Evolutionary conservation across 2,888 invertebrate species (phyloP).

Genomic region (Synergus itoensis): DNA sequence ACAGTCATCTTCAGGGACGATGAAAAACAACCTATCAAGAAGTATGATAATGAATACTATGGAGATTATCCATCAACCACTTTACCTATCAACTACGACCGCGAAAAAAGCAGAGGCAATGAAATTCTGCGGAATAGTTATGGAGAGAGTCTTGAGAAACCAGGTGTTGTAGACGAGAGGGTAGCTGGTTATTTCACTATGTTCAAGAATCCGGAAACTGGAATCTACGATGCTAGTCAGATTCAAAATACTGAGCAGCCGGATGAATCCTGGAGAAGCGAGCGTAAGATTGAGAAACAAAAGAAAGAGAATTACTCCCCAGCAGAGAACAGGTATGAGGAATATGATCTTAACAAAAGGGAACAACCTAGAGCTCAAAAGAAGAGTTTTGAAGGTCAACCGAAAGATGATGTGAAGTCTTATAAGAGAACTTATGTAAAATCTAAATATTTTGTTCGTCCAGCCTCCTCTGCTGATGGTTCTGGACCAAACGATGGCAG

Average conservation of each 20-base stretch:
- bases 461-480: background rate
- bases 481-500: background rate
- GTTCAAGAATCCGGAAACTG: slow-evolving; percentile 64
- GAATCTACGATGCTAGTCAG: slow-evolving; percentile 54
- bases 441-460: background rate
- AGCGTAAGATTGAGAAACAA: slow-evolving; percentile 37
- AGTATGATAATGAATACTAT: background rate
- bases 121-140: slow-evolving; percentile 70
- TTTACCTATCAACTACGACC: slow-evolving; percentile 52
- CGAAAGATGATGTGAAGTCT: background rate
- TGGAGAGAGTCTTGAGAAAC: slow-evolving; percentile 69
- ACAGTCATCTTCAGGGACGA: background rate
- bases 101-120: slow-evolving; percentile 54
- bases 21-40: background rate
- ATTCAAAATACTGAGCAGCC: slow-evolving; percentile 16
- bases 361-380: background rate
- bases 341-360: slow-evolving; percentile 62
- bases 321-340: slow-evolving; percentile 68
- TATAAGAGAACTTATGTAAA: background rate
- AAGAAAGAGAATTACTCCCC: slow-evolving; percentile 53
- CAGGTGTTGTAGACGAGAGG: slow-evolving; percentile 66
- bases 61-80: slow-evolving; percentile 7
- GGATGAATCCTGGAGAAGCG: background rate
- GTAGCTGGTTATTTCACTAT: slow-evolving; percentile 67
- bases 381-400: background rate